Conservation (phyloP, 2,888 invertebrate species). For the Bedellia somnulentella region DNA sequence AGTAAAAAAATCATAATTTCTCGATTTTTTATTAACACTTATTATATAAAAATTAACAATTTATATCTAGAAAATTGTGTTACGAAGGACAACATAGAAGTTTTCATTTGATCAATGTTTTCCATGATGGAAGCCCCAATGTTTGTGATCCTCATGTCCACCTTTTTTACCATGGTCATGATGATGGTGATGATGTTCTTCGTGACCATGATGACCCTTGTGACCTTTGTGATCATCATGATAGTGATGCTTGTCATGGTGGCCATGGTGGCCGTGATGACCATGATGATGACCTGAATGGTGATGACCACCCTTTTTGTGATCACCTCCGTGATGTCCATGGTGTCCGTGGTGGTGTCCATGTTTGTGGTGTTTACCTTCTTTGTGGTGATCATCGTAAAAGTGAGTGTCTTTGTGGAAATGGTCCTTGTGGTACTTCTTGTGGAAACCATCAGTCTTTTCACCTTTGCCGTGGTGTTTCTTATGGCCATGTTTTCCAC, state of each 20-base stretch:
- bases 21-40: too few relatives aligned
- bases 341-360: slow-evolving; percentile 50
- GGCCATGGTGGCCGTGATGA: slow-evolving; percentile 45
- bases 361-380: slow-evolving; percentile 49
- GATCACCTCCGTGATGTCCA: slow-evolving; percentile 37
- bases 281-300: slow-evolving; percentile 45
- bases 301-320: slow-evolving; percentile 51
- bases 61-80: too few relatives aligned
- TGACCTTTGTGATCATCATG: slow-evolving; percentile 50
- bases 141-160: slow-evolving; percentile 43
- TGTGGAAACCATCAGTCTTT: slow-evolving; percentile 7
- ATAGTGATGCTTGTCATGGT: slow-evolving; percentile 47
- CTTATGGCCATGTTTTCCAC: slow-evolving; percentile 7
- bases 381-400: slow-evolving; percentile 9
- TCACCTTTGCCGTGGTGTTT: slow-evolving; percentile 8
- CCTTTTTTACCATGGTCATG: slow-evolving; percentile 55
- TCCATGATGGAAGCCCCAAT: slow-evolving; percentile 50
- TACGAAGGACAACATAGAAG: too few relatives aligned
- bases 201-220: slow-evolving; percentile 51
- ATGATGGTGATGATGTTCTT: slow-evolving; percentile 48
- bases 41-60: too few relatives aligned
- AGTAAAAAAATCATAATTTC: too few relatives aligned
- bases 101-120: slow-evolving; percentile 47
- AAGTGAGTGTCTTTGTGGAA: slow-evolving; percentile 9
- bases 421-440: slow-evolving; percentile 8